Conservation (phyloP, 2,113 vertebrate species). For the Aramus guarauna region DNA sequence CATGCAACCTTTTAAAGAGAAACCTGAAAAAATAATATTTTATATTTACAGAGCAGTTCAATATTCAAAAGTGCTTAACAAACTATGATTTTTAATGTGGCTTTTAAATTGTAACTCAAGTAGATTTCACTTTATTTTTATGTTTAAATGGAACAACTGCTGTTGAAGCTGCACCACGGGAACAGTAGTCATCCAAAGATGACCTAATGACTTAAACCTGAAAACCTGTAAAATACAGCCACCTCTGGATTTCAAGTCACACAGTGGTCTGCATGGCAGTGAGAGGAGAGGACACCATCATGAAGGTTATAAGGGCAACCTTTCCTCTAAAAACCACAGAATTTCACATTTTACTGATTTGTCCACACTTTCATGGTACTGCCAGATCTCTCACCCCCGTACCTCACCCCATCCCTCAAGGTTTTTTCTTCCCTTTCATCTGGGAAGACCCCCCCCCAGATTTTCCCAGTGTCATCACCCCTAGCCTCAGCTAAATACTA, state of each 20-base stretch:
- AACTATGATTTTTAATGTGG: background rate
- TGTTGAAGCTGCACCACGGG: background rate
- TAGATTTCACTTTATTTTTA: background rate
- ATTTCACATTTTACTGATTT: background rate
- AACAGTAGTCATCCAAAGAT: background rate
- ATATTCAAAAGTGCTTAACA: background rate
- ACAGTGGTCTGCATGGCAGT: background rate
- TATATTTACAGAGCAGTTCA: background rate
- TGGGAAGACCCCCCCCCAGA: background rate
- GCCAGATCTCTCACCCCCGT: background rate
- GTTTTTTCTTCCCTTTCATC: background rate
- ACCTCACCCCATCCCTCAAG: background rate
- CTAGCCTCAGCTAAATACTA: background rate
- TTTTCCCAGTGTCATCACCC: background rate
- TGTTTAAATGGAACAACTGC: background rate
- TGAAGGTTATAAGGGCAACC: rapidly evolving
- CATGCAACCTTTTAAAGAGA: background rate
- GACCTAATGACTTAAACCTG: background rate
- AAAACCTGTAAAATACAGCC: background rate
- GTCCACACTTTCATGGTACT: background rate
- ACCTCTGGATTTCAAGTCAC: background rate
- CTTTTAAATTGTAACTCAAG: background rate
- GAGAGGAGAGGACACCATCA: background rate
- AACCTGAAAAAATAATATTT: background rate
- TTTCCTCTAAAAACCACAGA: background rate